Evolutionary conservation across 2,888 invertebrate genomes (phyloP).

Genomic region (Epirrhoe alternata): DNA sequence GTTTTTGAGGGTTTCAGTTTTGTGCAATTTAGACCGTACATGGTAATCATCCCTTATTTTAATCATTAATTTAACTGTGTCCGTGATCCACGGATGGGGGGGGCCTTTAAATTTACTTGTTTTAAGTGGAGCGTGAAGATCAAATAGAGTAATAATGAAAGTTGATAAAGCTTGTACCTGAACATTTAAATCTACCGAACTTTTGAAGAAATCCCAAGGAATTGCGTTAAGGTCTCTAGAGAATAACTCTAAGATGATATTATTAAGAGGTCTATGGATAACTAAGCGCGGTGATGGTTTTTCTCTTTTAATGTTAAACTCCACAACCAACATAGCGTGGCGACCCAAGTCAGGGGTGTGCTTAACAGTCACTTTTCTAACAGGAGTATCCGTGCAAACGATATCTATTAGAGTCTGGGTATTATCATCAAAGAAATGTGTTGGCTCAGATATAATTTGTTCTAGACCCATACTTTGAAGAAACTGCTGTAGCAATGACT

Average conservation of each 20-base stretch:
- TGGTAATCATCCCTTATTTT: conserved; percentile 5
- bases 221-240: neutral
- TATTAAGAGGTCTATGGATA: conserved; percentile 6
- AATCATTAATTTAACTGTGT: neutral
- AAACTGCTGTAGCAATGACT: neutral
- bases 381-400: neutral
- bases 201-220: too few relatives aligned
- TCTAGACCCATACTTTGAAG: neutral
- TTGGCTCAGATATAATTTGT: neutral
- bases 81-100: too few relatives aligned
- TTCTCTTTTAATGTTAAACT: conserved; percentile 12
- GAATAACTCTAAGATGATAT: neutral
- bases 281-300: neutral
- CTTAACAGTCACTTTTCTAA: neutral
- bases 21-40: neutral
- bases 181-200: too few relatives aligned
- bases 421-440: too few relatives aligned
- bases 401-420: neutral
- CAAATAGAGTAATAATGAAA: neutral
- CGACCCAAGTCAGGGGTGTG: conserved; percentile 3
- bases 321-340: conserved; percentile 2
- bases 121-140: neutral
- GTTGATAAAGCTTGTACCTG: neutral
- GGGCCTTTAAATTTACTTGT: too few relatives aligned
- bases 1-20: neutral